Conservation (phyloP, 2,113 vertebrate genomes). For the Myotis brandtii region DNA sequence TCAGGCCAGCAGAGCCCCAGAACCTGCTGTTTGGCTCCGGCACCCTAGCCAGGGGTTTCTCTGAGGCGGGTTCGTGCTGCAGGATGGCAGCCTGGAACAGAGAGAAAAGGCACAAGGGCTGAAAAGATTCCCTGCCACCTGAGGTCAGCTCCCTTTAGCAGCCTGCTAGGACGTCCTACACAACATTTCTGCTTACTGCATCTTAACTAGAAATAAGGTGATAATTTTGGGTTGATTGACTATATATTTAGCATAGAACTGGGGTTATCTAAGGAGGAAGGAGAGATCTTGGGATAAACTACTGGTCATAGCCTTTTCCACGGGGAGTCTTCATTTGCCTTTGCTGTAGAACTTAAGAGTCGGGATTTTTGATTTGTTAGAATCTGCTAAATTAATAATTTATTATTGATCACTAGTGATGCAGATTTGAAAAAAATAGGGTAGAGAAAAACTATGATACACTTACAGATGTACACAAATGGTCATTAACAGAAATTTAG, state of each 20-base stretch:
- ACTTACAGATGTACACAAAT: neutral
- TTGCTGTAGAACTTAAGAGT: neutral
- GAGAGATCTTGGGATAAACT: neutral
- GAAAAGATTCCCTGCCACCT: neutral
- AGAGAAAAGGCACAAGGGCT: neutral
- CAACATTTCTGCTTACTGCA: neutral
- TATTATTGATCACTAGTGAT: neutral
- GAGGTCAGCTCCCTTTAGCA: neutral
- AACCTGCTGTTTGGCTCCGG: neutral
- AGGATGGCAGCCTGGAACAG: neutral
- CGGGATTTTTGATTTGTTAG: neutral
- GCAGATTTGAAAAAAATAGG: neutral
- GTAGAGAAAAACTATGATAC: neutral
- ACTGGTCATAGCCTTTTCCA: neutral
- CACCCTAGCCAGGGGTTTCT: neutral
- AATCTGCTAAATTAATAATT: slow-evolving; percentile 13
- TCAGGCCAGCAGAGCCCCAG: neutral
- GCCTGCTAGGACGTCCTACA: neutral
- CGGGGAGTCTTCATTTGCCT: neutral
- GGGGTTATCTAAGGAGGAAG: neutral
- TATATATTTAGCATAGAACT: neutral
- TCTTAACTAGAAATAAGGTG: neutral
- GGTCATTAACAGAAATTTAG: neutral
- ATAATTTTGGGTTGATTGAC: neutral
- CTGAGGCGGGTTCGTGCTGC: neutral